Evolutionary conservation across 2,797 vertebrate species (phyloP).

Genomic region (Morelia viridis): DNA sequence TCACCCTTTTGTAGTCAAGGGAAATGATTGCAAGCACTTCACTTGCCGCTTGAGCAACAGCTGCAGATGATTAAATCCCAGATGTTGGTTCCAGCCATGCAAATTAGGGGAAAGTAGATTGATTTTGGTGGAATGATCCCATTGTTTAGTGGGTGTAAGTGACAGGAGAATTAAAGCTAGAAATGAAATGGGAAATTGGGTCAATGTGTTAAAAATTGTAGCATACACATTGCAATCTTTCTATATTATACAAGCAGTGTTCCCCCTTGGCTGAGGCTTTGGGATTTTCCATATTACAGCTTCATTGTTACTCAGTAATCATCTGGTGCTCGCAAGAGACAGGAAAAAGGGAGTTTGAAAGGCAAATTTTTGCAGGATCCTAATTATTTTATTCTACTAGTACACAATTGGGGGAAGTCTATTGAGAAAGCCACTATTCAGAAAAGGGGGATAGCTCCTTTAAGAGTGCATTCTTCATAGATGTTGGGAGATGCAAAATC

Average conservation of each 20-base stretch:
- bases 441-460: background rate
- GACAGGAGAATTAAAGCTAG: conserved; percentile 15
- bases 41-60: conserved; percentile 27
- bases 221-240: background rate
- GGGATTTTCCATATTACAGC: conserved; percentile 21
- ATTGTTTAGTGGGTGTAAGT: conserved; percentile 18
- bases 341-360: conserved; percentile 38
- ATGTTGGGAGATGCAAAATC: background rate
- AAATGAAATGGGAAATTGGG: conserved; percentile 27
- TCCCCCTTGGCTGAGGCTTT: background rate
- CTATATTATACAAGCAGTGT: conserved; percentile 29
- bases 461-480: background rate
- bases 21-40: background rate
- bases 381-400: conserved; percentile 40
- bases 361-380: conserved; percentile 29
- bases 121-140: conserved; percentile 31
- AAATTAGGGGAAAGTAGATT: conserved; percentile 34
- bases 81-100: conserved; percentile 31
- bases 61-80: conserved; percentile 40
- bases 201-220: conserved; percentile 22
- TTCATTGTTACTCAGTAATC: conserved; percentile 36
- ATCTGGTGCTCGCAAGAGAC: conserved; percentile 15
- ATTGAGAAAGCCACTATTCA: background rate
- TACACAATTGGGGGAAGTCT: conserved; percentile 22
- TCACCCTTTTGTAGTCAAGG: conserved; percentile 9